Base-by-base conservation (phyloP, 2,797 vertebrate genomes). In the Cyprinella venusta region DNA sequence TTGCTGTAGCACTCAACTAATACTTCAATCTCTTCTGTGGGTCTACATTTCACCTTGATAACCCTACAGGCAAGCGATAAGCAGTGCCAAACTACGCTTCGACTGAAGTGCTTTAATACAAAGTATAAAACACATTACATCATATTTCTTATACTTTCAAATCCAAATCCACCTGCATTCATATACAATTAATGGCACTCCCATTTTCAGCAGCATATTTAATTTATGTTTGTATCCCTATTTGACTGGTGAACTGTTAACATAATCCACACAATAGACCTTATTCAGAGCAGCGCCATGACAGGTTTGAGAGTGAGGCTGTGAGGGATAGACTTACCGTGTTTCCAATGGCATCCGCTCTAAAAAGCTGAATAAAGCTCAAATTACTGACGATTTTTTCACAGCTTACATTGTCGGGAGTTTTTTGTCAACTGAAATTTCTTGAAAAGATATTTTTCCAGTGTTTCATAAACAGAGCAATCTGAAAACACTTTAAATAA, bases 181-280 rank as follows among this genome's bases (percentile, higher is more conserved):
- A 75, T 40, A 8, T n/a, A 24, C 21, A 59, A 2, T 75, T 56
- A 59, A 9, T 10, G 52, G 13, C 33, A 6, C 30, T 54, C n/a
- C 19, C 52, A 56, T 56, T 75, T 59, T 9, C n/a, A 59, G 21
- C 33, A 59, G 72, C 21, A 40, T 24, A 56, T 76, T 38, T 15
- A 15, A 56, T 76, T 38, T 15, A 15, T 71, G 52, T 24, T 75
- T n/a, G 50, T 36, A 75, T 56, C 9, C 69, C 19, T 72, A 50
- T 79, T 70, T 42, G n/a, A 61, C 68, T 69, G 4, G 16, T 81
- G 5, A 80, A 70, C 38, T 61, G 56, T 56, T 74, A 40, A 42
- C 13, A 59, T 16, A 15, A 38, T 54, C 12, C 33, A 68, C 26
- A 56, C 15, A 38, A 33, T 18, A 21, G n/a, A n/a, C n/a, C n/a